These are phyloP conservation scores for Aldabrachelys gigantea DNA, from an alignment of 2,113 vertebrate genomes.

Conservation along the genomic window DNA sequence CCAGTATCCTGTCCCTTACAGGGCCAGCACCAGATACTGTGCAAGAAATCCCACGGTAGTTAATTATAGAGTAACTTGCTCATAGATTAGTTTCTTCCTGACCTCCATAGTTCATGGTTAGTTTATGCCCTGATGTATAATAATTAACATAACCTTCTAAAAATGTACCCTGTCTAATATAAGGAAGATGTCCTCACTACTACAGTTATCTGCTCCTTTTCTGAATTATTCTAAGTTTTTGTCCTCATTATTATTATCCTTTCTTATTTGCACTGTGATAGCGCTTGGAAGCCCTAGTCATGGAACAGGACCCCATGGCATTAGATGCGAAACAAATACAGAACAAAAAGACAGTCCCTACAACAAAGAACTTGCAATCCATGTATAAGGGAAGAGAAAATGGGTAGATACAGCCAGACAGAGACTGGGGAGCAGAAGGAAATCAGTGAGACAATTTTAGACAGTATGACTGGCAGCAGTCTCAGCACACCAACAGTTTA, in stretches of 20 bases:
- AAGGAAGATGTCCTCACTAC: not conserved
- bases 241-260: too few species aligned
- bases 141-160: not conserved
- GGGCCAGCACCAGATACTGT: rapidly evolving
- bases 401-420: rapidly evolving
- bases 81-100: not conserved
- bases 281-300: not conserved
- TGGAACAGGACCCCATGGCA: not conserved
- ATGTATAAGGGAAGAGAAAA: too few species aligned
- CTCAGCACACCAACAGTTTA: not conserved
- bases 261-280: not conserved
- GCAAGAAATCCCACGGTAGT: not conserved
- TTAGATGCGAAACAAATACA: not conserved
- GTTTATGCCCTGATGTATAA: not conserved
- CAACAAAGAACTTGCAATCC: not conserved
- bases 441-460: not conserved
- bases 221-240: not conserved
- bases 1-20: not conserved
- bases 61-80: rapidly evolving
- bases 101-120: rapidly evolving
- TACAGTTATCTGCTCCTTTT: not conserved
- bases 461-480: not conserved
- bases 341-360: not conserved
- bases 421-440: not conserved
- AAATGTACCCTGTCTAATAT: not conserved